Evolutionary conservation across 2,888 invertebrate genomes (phyloP).

Genomic region (Branchellion lobata): DNA sequence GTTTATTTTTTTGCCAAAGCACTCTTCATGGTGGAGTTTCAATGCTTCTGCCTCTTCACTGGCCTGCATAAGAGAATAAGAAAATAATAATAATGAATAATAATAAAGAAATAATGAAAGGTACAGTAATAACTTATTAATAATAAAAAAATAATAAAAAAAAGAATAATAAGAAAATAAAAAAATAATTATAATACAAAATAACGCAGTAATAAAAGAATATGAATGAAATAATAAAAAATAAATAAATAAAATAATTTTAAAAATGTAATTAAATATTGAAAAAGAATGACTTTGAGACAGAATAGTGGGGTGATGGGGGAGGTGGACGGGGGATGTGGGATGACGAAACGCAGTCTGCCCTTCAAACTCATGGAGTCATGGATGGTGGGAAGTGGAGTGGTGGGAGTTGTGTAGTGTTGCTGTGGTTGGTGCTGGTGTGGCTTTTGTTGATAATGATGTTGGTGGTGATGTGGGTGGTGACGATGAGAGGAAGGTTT

Average conservation of each 20-base stretch:
- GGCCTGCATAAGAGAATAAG: not conserved
- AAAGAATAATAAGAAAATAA: not conserved
- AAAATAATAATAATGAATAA: too few relatives aligned
- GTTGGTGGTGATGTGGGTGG: not conserved
- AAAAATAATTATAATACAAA: not conserved
- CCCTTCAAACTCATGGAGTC: not conserved
- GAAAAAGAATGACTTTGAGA: not conserved
- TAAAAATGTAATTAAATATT: not conserved
- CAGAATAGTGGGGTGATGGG: not conserved
- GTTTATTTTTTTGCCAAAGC: not conserved
- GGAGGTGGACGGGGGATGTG: not conserved
- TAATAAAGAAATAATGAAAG: not conserved
- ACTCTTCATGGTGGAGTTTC: not conserved
- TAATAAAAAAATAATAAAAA: not conserved
- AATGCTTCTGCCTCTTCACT: slow-evolving; percentile 19
- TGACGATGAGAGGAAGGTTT: not conserved
- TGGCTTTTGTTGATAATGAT: not conserved
- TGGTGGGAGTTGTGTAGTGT: not conserved
- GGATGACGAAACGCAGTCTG: not conserved
- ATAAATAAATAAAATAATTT: not conserved
- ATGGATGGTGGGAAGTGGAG: not conserved
- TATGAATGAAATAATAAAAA: not conserved
- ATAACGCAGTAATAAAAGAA: not conserved
- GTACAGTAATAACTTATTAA: not conserved
- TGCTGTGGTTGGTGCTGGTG: not conserved